phyloP scores from a whole-genome alignment of 2,888 invertebrate species.

The Amphipyra berbera region DNA sequence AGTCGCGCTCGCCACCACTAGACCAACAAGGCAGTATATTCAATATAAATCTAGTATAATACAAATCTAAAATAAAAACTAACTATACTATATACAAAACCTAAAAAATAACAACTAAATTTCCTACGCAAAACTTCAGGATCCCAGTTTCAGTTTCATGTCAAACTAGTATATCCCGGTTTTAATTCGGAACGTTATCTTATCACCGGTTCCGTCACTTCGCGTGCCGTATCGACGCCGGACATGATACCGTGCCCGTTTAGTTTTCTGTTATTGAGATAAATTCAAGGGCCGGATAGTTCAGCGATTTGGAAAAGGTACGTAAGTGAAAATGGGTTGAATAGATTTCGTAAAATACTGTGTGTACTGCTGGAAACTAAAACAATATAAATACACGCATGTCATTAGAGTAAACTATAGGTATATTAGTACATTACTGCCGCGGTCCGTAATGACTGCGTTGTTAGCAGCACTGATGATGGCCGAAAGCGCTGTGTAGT shows the following conservation, averaged over 20 bases:
- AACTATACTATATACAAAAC: no score
- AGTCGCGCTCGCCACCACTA: no score
- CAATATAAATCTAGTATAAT: no score
- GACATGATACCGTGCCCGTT: constrained; percentile 43
- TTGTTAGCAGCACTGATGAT: no score
- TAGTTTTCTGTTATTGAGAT: constrained; percentile 59
- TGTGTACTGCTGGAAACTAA: no score
- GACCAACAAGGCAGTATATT: no score
- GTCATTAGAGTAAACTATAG: no score
- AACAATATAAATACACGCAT: no score
- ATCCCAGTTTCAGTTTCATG: constrained; percentile 31
- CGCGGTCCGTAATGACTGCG: no score
- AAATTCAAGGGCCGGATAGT: constrained; percentile 44
- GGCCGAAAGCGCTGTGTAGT: no score
- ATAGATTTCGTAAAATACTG: constrained; percentile 5
- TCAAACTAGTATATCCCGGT: constrained; percentile 51
- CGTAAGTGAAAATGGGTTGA: constrained; percentile 17
- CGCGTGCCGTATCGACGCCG: constrained; percentile 54
- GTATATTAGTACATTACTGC: no score
- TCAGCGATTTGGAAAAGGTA: constrained; percentile 22
- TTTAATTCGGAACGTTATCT: constrained; percentile 56
- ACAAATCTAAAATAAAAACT: no score
- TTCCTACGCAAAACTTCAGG: background rate
- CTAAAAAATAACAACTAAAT: background rate
- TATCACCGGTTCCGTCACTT: constrained; percentile 56